phyloP scores from a whole-genome alignment of 37 sponge, comb jelly and placozoan genomes.

The Agelas oroides region DNA sequence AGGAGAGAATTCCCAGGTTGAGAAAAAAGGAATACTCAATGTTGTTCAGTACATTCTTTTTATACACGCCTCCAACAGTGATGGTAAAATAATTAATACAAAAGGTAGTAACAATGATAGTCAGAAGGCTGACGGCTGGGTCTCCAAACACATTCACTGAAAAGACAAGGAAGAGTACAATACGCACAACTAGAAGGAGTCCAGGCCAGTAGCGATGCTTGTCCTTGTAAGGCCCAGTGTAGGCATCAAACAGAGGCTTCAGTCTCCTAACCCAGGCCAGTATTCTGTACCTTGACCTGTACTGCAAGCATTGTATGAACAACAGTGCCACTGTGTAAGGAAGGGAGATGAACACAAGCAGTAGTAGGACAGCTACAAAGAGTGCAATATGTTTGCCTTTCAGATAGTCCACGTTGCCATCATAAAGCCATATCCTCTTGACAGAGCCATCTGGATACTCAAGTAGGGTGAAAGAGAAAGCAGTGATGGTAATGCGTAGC shows the following conservation, averaged over 20 bases:
- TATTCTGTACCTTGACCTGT: not conserved
- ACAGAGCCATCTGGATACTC: not conserved
- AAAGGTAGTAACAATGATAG: not conserved
- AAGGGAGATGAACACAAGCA: not conserved
- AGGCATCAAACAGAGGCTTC: constrained; percentile 9
- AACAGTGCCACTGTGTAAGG: not conserved
- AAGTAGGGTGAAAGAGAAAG: not conserved
- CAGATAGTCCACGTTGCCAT: constrained; percentile 37
- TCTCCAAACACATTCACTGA: not conserved
- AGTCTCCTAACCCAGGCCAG: not conserved
- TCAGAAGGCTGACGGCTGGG: not conserved
- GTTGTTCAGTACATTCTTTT: not conserved
- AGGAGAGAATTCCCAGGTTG: no score
- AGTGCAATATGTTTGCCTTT: not conserved
- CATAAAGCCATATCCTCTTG: constrained; percentile 14
- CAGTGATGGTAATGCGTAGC: not conserved
- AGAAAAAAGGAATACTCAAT: no score
- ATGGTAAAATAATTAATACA: not conserved
- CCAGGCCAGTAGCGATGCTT: constrained; percentile 14
- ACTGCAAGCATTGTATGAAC: not conserved
- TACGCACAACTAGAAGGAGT: not conserved
- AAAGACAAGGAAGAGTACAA: not conserved
- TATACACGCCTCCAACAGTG: not conserved
- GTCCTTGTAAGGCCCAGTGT: constrained; percentile 12
- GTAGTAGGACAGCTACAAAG: not conserved